Evolutionary conservation across 2,113 vertebrate species (phyloP).

Genomic region (Mesembrinibis cayennensis): DNA sequence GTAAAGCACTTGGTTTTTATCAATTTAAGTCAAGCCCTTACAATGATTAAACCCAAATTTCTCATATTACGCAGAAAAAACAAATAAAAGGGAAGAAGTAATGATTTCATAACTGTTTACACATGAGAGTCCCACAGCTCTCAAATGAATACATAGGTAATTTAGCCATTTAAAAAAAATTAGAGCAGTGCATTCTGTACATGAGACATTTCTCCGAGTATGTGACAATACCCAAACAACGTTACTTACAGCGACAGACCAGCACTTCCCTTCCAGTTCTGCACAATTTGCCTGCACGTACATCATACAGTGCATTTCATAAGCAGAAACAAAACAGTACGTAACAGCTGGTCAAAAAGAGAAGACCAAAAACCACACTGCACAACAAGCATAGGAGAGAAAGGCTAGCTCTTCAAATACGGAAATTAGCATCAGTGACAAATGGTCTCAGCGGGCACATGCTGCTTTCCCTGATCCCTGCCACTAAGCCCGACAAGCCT

Average conservation of each 20-base stretch:
- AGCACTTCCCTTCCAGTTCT: background rate
- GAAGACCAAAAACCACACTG: background rate
- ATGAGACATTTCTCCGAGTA: background rate
- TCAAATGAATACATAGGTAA: background rate
- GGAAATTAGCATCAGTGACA: background rate
- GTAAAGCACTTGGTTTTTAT: background rate
- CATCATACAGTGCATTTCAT: background rate
- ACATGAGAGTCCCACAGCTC: background rate
- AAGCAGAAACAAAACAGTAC: background rate
- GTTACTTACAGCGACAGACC: background rate
- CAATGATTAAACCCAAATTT: background rate
- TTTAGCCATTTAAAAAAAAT: background rate
- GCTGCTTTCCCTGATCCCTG: background rate
- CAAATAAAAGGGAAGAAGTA: background rate
- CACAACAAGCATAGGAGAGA: background rate
- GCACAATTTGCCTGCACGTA: background rate
- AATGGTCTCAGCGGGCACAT: background rate
- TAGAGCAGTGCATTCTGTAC: background rate
- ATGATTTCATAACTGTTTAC: background rate
- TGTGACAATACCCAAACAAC: background rate
- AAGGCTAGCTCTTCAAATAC: background rate
- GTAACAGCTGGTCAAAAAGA: background rate
- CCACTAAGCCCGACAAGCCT: background rate
- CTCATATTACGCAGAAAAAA: background rate
- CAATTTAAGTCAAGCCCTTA: background rate